phyloP scores from a whole-genome alignment of 2,113 vertebrate genomes.

The Mus pahari region DNA sequence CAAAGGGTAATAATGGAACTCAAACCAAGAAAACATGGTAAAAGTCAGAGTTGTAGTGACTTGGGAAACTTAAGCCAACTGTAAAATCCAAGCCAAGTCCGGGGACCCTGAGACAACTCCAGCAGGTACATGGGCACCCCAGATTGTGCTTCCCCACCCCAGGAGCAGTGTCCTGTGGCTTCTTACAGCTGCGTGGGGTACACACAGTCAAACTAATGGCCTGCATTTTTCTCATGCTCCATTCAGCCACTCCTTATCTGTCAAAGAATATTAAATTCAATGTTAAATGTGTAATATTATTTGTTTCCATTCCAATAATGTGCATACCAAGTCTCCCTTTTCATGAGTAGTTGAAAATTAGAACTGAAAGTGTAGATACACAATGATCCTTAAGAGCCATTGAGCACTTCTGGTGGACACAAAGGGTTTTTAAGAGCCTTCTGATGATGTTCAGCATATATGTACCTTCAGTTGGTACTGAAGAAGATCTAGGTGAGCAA shows the following conservation, averaged over 20 bases:
- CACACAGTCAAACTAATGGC: not conserved
- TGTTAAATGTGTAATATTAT: not conserved
- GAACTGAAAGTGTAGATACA: not conserved
- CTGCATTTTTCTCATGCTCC: not conserved
- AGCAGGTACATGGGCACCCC: too few species aligned
- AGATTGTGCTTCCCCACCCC: too few species aligned
- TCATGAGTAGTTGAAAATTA: constrained; percentile 23
- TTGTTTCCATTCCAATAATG: not conserved
- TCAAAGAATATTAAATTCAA: not conserved
- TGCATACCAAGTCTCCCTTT: not conserved
- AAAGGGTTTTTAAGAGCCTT: not conserved
- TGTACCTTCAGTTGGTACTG: not conserved
- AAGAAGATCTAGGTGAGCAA: not conserved
- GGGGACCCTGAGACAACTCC: too few species aligned
- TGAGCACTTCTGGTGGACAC: not conserved
- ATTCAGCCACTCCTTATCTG: not conserved
- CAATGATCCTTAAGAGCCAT: not conserved
- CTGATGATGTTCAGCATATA: not conserved
- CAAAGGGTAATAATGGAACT: not conserved
- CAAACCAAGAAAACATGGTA: not conserved
- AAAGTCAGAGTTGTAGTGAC: constrained; percentile 6
- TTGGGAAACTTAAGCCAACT: not conserved
- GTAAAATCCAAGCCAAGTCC: not conserved
- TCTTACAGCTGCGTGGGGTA: too few species aligned
- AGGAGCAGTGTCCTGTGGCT: too few species aligned